Evolutionary conservation across 2,888 invertebrate genomes (phyloP), one percentile per base, ranked within the genome.

Genomic region (Melinaea menophilus): DNA sequence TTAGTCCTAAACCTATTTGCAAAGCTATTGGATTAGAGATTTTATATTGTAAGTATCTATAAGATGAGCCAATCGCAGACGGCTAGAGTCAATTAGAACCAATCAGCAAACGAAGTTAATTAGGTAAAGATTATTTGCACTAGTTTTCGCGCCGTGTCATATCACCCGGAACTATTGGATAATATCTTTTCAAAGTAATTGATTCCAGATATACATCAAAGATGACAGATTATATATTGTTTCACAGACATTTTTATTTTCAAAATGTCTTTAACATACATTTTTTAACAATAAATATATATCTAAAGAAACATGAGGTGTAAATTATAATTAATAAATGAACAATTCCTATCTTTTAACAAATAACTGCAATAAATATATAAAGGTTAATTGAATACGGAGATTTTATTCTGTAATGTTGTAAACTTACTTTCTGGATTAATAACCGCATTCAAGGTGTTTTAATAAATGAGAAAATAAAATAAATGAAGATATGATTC

Each of bases 71-170:
- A 67, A 74, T 75, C 71, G 74, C 73, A 72, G 69, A 71, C 62
- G 79, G 78, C 71, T 72, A 69, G 68, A 69, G 75, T 79, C 81
- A 81, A 85, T 85, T 82, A 79, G 79, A 74, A 80, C 74, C 22
- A 22, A 22, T 22, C 22, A 22, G 22, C 22, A 22, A 22, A 22
- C 22, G 0, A 22, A 22, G 22, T 22, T 22, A 22, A 22, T 22
- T 22, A 22, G 22, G 79, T 79, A 75, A 72, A 73, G 72, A 77
- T 79, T 76, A 81, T 80, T 81, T 81, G 81, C 73, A 74, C 82
- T 77, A 81, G 78, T 81, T 84, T 80, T 76, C 77, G 73, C 76
- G 66, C 84, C 77, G 69, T 85, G 85, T 75, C 78, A 86, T 88
- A 88, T 88, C 88, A 81, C 71, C 68, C 68, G 68, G 70, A 63